Base-by-base conservation (phyloP, 2,888 invertebrate genomes). In the Orthosia cruda region DNA sequence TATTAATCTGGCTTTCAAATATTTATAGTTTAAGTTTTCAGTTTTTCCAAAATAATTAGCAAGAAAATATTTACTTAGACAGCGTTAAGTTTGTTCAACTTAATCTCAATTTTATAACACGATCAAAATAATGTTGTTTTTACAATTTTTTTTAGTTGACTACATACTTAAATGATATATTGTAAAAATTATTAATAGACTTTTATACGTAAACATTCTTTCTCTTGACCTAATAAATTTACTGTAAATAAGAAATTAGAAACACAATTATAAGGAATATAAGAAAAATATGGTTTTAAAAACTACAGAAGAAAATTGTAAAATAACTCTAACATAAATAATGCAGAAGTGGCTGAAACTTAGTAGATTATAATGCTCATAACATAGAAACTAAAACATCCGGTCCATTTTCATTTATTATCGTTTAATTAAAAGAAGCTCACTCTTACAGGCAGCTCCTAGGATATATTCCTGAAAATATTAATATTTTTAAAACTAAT, bases 361-460 rank as follows among this genome's bases (percentile, higher is more conserved):
- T 2, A 15, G n/a, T 13, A 5, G 7, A 13, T 20, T 45, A 0
- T 3, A 45, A 12, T 47, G 47, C 2, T 49, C 13, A 49, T 69
- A 40, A 55, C 15, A 13, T 49, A 13, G 5, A 57, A 82, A 52
- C n/a, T 23, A 47, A 74, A 71, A 61, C 40, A 3, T 20, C 20
- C 32, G 50, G 13, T 71, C 15, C 5, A 26, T 50, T 58, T 64
- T 57, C 40, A 47, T 77, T 55, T 76, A 74, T 71, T 77, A 80
- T 77, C 66, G n/a, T 84, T 85, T 83, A 77, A 86, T 85, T 78
- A 85, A 87, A 87, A 85, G 76, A 77, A 79, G 47, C 76, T 74
- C 54, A 62, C 69, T 62, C 50, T 54, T 50, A 18, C 23, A 32
- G 32, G 32, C 4, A 68, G 16, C 64, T 76, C 77, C 61, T 72